phyloP scores from a whole-genome alignment of 2,888 invertebrate genomes.

The Neoaliturus tenellus region DNA sequence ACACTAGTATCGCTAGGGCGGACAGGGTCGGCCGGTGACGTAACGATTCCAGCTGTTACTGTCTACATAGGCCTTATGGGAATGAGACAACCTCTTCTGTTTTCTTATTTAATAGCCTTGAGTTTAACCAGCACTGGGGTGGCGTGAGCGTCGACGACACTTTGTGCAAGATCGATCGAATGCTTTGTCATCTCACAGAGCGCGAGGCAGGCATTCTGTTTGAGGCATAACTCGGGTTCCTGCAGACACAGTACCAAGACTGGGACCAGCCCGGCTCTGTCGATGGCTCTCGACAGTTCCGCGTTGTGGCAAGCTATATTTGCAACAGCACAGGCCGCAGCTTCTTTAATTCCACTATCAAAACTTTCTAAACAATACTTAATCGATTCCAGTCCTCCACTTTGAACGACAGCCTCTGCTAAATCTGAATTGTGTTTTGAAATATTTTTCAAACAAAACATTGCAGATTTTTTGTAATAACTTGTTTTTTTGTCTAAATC shows the following conservation, averaged over 20 bases:
- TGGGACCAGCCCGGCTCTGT: slow-evolving; percentile 83
- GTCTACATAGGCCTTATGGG: too few species aligned
- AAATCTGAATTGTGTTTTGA: slow-evolving; percentile 86
- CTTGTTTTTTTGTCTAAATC: slow-evolving; percentile 76
- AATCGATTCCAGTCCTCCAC: slow-evolving; percentile 81
- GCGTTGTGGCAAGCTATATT: slow-evolving; percentile 86
- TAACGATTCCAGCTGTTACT: too few species aligned
- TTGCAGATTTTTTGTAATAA: slow-evolving; percentile 85
- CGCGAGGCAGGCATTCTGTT: slow-evolving; percentile 85
- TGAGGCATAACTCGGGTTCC: slow-evolving; percentile 86
- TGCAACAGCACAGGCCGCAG: slow-evolving; percentile 88
- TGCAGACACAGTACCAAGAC: slow-evolving; percentile 84
- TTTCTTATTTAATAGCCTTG: too few species aligned
- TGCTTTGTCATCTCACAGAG: slow-evolving; percentile 87
- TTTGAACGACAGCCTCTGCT: slow-evolving; percentile 80
- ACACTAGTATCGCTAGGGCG: too few species aligned
- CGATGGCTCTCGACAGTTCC: slow-evolving; percentile 81
- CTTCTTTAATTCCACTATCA: slow-evolving; percentile 88
- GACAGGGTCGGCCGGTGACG: too few species aligned
- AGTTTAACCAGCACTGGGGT: slow-evolving; percentile 83
- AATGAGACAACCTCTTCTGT: too few species aligned
- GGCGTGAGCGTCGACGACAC: slow-evolving; percentile 85
- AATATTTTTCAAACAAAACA: slow-evolving; percentile 84
- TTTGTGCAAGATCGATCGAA: slow-evolving; percentile 81
- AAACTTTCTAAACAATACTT: slow-evolving; percentile 87